Conservation (phyloP, 2,797 vertebrate species). For the Loriculus beryllinus region DNA sequence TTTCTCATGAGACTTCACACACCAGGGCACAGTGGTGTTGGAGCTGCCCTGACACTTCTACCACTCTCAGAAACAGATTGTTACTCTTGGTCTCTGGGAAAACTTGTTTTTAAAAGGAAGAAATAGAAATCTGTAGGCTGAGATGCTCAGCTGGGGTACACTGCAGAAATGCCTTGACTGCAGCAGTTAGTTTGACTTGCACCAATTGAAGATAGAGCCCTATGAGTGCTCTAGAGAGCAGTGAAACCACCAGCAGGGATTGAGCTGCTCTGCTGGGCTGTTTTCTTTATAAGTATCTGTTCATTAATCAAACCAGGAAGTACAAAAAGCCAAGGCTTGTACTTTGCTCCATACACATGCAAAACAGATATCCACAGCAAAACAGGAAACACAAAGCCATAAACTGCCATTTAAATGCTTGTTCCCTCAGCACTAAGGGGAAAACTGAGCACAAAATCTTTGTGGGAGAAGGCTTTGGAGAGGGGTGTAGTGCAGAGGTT, state of each 20-base stretch:
- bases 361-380: not conserved
- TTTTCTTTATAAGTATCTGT: not conserved
- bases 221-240: not conserved
- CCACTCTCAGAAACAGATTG: not conserved
- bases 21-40: not conserved
- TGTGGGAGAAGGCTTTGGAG: not conserved
- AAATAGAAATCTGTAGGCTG: not conserved
- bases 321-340: not conserved
- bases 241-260: not conserved
- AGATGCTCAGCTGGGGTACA: not conserved
- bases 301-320: not conserved
- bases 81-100: not conserved
- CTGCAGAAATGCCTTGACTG: not conserved
- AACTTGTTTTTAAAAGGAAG: conserved; percentile 13
- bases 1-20: not conserved
- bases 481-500: not conserved
- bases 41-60: conserved; percentile 33
- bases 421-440: not conserved
- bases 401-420: not conserved
- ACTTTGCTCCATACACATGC: not conserved
- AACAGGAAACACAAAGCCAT: not conserved
- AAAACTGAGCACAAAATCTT: not conserved
- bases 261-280: not conserved
- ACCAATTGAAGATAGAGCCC: not conserved
- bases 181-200: not conserved